Base-by-base conservation (phyloP, 2,797 vertebrate genomes). In the Gymnothorax reevesii region DNA sequence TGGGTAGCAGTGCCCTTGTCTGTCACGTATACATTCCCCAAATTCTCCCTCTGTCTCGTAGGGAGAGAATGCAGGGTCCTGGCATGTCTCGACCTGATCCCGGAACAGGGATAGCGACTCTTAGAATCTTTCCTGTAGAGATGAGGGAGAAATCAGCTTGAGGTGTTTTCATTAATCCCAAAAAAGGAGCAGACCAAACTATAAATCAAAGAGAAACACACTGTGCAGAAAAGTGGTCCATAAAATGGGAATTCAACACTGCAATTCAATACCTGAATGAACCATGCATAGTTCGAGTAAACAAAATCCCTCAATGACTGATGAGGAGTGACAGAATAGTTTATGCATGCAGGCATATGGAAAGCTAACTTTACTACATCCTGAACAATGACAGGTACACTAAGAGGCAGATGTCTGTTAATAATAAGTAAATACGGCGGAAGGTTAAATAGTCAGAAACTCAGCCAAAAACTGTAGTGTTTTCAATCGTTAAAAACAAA, bases 11-110 rank as follows among this genome's bases (percentile, higher is more conserved):
- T 2, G 33, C 33, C 33, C 33, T 20, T 80, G 9, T 27, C 57
- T 17, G 49, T 60, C 60, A 77, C 85, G 25, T 22, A 77, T 27
- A 52, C 62, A 86, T 86, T 79, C 85, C 85, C 42, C 62, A 57
- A 86, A 86, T 86, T 86, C 85, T 60, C 42, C 49, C 75, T 80
- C 59, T 86, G 75, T 52, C 85, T 59, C 49, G 75, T n/a, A 22
- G 49, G 73, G 73, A 49, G 33, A 49, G 33, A 42, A 49, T 49
- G 33, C 33, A 33, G 73, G 33, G 27, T 33, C 33, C 73, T n/a
- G 59, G 59, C 27, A 7, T 75, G 55, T 57, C 60, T 59, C 9
- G 22, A 59, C 42, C 85, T 55, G 73, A 54, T 54, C 85, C 59
- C 59, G 33, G 27, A n/a, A 13, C 15, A n/a, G 62, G 64, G 49